Conservation (phyloP, 1,140 invertebrate species). For the Coenobita brevimanus region DNA sequence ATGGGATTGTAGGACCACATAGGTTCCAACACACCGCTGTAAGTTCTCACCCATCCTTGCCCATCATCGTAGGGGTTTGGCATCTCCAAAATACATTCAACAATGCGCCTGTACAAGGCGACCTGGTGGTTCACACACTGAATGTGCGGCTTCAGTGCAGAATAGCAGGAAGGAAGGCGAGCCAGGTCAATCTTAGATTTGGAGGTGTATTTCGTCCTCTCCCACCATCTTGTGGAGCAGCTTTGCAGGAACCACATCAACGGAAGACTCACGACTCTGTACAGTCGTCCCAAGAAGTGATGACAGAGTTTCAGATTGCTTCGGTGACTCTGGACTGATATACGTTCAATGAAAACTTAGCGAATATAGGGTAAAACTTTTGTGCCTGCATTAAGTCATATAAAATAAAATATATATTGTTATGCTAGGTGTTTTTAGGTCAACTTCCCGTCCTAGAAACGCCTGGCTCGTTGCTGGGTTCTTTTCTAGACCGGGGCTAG, state of each 20-base stretch:
- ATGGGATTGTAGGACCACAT: slow-evolving; percentile 18
- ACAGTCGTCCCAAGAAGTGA: no score
- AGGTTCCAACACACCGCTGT: slow-evolving; percentile 31
- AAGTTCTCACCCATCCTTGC: slow-evolving; percentile 30
- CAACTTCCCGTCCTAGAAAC: no score
- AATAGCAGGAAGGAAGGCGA: slow-evolving; percentile 11
- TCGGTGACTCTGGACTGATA: no score
- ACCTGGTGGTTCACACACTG: slow-evolving; percentile 17
- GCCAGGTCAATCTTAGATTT: slow-evolving; percentile 24
- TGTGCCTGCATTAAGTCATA: no score
- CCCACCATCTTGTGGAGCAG: slow-evolving; percentile 26
- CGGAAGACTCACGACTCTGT: slow-evolving; percentile 23
- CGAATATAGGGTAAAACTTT: no score
- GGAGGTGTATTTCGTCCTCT: slow-evolving; percentile 16
- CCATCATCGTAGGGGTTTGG: slow-evolving; percentile 22
- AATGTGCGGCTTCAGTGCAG: slow-evolving; percentile 29
- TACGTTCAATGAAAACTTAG: no score
- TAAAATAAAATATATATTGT: no score
- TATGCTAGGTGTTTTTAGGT: no score
- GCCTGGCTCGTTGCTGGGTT: no score
- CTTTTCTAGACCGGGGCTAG: no score
- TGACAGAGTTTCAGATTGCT: no score
- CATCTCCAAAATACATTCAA: slow-evolving; percentile 7
- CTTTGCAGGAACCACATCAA: slow-evolving; percentile 29
- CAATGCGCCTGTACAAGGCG: slow-evolving; percentile 11